Base-by-base conservation (phyloP, 2,888 invertebrate species). In the Melieria crassipennis region DNA sequence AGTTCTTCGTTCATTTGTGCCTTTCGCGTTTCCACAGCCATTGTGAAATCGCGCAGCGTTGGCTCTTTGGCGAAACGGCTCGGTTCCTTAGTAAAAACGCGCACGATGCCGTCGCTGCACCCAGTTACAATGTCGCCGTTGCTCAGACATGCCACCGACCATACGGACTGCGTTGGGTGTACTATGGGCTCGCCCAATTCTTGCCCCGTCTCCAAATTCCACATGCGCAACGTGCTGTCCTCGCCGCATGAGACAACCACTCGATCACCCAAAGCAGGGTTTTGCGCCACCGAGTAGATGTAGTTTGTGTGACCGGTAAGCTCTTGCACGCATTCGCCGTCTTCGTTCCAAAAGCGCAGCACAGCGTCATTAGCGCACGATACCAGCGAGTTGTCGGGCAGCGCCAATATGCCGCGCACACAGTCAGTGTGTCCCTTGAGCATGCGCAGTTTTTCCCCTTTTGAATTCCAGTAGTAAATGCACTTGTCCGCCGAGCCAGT, bases 401-500 rank as follows among this genome's bases (percentile, higher is more conserved):
- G 87, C 1, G 91, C 90, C 47, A 99, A 83, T 50, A 79, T 52
- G 43, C 91, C 93, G 82, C 99, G 89, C 0, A 99, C 96, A 87
- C 97, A 97, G 83, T 99, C 99, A 1, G 92, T 93, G 84, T 99
- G 99, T 5, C 97, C 94, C 86, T 88, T 90, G 52, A 94, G 88
- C 68, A 91, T 89, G 70, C 88, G 89, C 69, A 92, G 85, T 78
- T 91, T 89, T 73, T 89, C 89, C 4, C 94, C 95, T 78, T 91
- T 88, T 68, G 88, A 88, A 76, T 88, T 90, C 97, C 97, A 98
- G 45, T 96, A 86, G 78, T 92, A 92, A 69, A 99, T 93, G 9
- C 91, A 91, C 87, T 95, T 96, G 87, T 99, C 99, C 13, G 98
- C 99, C 0, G 96, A 95, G 0, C 94, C 98, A 11, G 98, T 97